phyloP scores from a whole-genome alignment of 2,888 invertebrate species.

The Synergus itoensis region DNA sequence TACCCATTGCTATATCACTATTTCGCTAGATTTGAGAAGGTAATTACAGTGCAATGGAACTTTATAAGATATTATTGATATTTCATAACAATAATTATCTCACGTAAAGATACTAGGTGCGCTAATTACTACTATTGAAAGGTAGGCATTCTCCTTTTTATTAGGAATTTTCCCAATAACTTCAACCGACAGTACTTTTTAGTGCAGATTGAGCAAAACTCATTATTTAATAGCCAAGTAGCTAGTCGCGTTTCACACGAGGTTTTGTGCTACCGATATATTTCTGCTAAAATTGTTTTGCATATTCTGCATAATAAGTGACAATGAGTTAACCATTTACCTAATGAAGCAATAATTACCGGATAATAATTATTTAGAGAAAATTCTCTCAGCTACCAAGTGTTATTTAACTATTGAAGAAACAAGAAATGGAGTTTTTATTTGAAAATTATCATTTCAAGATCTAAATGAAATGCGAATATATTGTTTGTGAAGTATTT shows the following conservation, averaged over 20 bases:
- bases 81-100: slow-evolving; percentile 40
- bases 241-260: not conserved
- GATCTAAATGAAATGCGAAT: not conserved
- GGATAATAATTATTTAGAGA: not conserved
- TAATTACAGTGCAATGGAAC: not conserved
- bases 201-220: slow-evolving; percentile 7
- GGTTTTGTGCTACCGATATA: not conserved
- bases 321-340: not conserved
- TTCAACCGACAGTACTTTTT: not conserved
- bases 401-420: not conserved
- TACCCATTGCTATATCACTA: slow-evolving; percentile 1
- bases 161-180: slow-evolving; percentile 14
- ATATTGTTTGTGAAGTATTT: not conserved
- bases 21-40: slow-evolving; percentile 21
- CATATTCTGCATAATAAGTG: not conserved
- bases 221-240: not conserved
- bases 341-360: not conserved
- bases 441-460: not conserved
- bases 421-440: not conserved
- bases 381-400: not conserved
- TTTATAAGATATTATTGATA: slow-evolving; percentile 39
- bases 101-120: not conserved
- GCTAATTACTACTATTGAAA: slow-evolving; percentile 15
- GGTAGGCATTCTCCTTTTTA: slow-evolving; percentile 3
- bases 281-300: not conserved